Evolutionary conservation across 2,888 invertebrate genomes (phyloP), one percentile per base, ranked within the genome.

Genomic region (Ophion ellenae): DNA sequence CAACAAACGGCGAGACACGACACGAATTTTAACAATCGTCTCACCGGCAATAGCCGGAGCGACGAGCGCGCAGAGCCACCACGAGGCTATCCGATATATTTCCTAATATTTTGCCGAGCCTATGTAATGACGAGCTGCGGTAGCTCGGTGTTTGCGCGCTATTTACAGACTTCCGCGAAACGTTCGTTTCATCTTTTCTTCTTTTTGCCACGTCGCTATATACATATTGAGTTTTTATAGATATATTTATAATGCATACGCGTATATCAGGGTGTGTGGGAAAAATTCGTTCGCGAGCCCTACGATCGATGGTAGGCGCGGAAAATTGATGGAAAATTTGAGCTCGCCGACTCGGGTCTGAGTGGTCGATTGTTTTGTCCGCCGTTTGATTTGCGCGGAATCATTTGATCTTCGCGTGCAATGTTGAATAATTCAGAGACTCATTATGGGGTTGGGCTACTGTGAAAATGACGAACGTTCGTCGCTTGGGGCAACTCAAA

Each of bases 121-220:
- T 78, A 45, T 53, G 53, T 5, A 14, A 53, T 17, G 36, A 76
- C 36, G 53, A 76, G 64, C 76, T 11, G 74, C 75, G 53, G 53
- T 79, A 73, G 80, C 80, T 81, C 71, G 81, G 67, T 61, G 67
- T 61, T 40, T 17, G 63, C 20, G 47, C 80, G 28, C 57, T 86
- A 86, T 86, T 83, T 86, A 86, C 86, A 86, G n/a, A 45, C 71
- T 74, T 40, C 40, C 70, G 24, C 66, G 64, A 24, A n/a, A 53
- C 36, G 28, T 9, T 40, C 53, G 36, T 40, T 28, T 53, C 20
- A 28, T 61, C 17, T 74, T 47, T 47, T 76, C 53, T 47, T 71
- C 40, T 53, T 53, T 63, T 20, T 36, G 24, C 67, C 47, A 14
- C 73, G 77, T 77, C 80, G 69, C 80, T 73, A 83, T 85, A 57